phyloP scores from a whole-genome alignment of 2,113 vertebrate species.

The Hiodon tergisus region DNA sequence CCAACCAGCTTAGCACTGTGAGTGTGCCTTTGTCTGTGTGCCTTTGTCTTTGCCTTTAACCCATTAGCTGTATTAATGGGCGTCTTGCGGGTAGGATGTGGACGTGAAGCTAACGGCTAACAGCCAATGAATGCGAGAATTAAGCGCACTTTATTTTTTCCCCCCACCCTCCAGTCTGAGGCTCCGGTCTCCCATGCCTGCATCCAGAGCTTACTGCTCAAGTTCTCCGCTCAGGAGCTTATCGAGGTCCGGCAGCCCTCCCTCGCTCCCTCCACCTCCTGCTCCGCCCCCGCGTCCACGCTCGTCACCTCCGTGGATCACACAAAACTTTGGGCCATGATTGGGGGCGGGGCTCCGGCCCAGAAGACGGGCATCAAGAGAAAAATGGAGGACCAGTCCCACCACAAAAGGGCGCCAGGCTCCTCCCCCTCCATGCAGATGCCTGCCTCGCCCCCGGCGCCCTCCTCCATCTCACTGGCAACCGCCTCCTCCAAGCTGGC shows the following conservation, averaged over 20 bases:
- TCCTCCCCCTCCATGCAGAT: constrained; percentile 50
- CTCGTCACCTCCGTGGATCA: constrained; percentile 82
- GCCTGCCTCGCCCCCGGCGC: constrained; percentile 49
- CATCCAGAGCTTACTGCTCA: constrained; percentile 83
- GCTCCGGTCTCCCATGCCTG: constrained; percentile 63
- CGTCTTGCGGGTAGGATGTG: no score
- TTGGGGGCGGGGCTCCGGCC: constrained; percentile 57
- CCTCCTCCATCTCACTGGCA: constrained; percentile 47
- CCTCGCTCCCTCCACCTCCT: constrained; percentile 31
- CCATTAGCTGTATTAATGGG: background rate
- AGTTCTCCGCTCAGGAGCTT: constrained; percentile 87
- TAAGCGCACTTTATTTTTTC: no score
- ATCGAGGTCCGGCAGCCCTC: constrained; percentile 75
- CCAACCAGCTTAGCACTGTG: constrained; percentile 74
- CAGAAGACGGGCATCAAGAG: constrained; percentile 60
- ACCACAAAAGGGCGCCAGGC: constrained; percentile 45
- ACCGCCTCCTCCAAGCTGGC: constrained; percentile 48
- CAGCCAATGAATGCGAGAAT: no score
- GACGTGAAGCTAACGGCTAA: background rate
- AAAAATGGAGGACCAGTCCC: constrained; percentile 59
- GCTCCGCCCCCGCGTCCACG: constrained; percentile 48
- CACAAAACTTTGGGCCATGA: constrained; percentile 87
- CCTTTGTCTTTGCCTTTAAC: background rate
- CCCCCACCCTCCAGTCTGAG: no score
- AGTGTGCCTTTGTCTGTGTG: constrained; percentile 28